These are phyloP conservation scores for Orius laevigatus DNA, from an alignment of 1,140 invertebrate species.

Conservation along the genomic window DNA sequence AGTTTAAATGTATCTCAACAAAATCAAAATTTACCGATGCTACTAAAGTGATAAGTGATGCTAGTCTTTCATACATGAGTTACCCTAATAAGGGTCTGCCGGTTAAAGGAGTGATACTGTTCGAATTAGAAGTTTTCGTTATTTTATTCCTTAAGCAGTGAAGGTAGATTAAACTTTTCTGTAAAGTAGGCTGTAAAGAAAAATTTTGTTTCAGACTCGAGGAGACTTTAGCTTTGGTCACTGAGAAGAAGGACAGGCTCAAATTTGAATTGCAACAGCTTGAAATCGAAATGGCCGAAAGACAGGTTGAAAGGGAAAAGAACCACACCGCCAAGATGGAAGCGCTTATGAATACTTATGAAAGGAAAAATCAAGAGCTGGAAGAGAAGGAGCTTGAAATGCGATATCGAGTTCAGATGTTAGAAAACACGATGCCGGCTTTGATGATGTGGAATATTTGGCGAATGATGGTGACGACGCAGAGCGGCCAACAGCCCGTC, in stretches of 20 bases:
- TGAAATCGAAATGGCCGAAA: conserved; percentile 18
- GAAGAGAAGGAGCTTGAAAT: conserved; percentile 39
- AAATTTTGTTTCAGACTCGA: conserved; percentile 18
- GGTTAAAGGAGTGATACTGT: no score
- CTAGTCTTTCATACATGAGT: no score
- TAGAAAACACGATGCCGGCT: conserved; percentile 45
- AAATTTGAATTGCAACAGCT: conserved; percentile 21
- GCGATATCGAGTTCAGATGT: conserved; percentile 36
- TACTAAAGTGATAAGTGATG: no score
- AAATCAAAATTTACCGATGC: no score
- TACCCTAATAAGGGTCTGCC: no score
- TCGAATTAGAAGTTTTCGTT: no score
- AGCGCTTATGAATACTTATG: conserved; percentile 27
- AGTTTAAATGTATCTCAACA: no score
- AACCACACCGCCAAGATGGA: conserved; percentile 18
- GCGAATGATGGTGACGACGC: conserved; percentile 20
- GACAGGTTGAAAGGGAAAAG: conserved; percentile 18
- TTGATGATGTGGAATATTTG: conserved; percentile 43
- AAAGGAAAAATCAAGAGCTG: conserved; percentile 37
- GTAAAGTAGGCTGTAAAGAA: no score
- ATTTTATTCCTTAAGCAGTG: no score
- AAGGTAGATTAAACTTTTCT: no score
- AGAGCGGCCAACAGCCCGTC: not conserved
- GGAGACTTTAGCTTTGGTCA: conserved; percentile 19
- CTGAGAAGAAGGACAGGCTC: conserved; percentile 22